These are phyloP conservation scores for Solenodon paradoxus DNA, from an alignment of 2,113 vertebrate species.

Conservation along the genomic window DNA sequence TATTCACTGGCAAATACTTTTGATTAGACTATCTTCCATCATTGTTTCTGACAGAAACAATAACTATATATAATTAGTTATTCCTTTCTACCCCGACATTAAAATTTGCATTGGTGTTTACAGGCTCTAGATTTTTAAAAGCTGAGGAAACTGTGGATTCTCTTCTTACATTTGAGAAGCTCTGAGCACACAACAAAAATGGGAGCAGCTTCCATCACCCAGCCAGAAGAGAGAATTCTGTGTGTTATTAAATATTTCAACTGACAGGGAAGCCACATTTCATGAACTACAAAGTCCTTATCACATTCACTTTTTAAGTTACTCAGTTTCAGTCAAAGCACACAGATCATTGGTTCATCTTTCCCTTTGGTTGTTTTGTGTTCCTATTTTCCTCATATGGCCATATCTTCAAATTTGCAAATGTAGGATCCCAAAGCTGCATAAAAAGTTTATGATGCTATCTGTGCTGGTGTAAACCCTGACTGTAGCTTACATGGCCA, in stretches of 20 bases:
- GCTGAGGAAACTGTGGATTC: not conserved
- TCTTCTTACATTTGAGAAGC: not conserved
- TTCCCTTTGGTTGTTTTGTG: not conserved
- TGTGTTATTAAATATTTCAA: not conserved
- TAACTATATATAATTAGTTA: not conserved
- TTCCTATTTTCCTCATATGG: not conserved
- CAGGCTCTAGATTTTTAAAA: not conserved
- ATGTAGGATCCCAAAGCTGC: not conserved
- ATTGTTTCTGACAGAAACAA: slow-evolving; percentile 19
- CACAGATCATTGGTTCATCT: not conserved
- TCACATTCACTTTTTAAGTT: not conserved
- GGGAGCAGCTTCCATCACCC: not conserved
- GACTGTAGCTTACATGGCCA: not conserved
- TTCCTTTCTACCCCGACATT: slow-evolving; percentile 33
- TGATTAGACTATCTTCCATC: slow-evolving; percentile 38
- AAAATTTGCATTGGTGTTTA: slow-evolving; percentile 16
- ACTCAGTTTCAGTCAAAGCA: not conserved
- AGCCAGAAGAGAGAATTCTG: not conserved
- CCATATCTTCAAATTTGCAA: not conserved
- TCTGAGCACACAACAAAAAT: not conserved
- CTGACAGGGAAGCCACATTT: not conserved
- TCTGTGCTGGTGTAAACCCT: no score
- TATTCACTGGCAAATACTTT: slow-evolving; percentile 16
- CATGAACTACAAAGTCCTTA: not conserved
- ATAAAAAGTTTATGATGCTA: not conserved